Percentiles rank a stretch among this genome's conserved stretches.
phyloP scores from a whole-genome alignment of 2,797 vertebrate genomes.

The Vireo griseus region DNA sequence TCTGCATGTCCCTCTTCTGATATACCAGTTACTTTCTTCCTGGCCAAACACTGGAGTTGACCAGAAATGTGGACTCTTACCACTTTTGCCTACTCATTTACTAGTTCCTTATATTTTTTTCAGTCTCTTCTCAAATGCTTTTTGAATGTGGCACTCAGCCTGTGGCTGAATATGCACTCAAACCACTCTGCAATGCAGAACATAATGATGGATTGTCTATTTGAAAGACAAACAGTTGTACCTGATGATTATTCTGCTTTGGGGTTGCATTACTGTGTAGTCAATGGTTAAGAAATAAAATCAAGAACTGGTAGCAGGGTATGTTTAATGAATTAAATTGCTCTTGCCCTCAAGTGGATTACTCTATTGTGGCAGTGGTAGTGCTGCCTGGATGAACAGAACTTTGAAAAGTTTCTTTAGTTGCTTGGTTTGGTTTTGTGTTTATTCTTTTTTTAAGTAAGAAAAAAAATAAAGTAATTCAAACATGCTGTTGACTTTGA shows the following conservation, averaged over 20 bases:
- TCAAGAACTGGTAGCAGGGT: not conserved
- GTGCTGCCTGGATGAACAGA: not conserved
- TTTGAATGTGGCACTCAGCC: slow-evolving; percentile 28
- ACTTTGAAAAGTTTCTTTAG: not conserved
- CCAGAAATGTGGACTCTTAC: not conserved
- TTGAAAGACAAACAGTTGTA: slow-evolving; percentile 37
- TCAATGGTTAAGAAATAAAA: not conserved
- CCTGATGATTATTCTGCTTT: slow-evolving; percentile 7
- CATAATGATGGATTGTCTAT: not conserved
- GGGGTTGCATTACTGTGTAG: not conserved
- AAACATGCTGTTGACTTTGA: not conserved
- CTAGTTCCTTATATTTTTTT: slow-evolving; percentile 30
- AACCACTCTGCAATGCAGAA: slow-evolving; percentile 55
- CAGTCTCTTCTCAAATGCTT: slow-evolving; percentile 21
- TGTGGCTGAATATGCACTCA: slow-evolving; percentile 48
- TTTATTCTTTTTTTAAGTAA: not conserved
- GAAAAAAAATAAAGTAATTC: not conserved
- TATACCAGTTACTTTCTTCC: not conserved
- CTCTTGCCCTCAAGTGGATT: not conserved
- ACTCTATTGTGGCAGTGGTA: not conserved
- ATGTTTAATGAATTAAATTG: not conserved
- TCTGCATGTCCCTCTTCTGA: not conserved
- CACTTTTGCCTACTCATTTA: not conserved
- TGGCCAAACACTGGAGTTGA: not conserved
- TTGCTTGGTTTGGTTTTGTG: not conserved